Conservation (phyloP, 64 coral and sea anemone species). For the Hydrozoanthus tunicans region DNA sequence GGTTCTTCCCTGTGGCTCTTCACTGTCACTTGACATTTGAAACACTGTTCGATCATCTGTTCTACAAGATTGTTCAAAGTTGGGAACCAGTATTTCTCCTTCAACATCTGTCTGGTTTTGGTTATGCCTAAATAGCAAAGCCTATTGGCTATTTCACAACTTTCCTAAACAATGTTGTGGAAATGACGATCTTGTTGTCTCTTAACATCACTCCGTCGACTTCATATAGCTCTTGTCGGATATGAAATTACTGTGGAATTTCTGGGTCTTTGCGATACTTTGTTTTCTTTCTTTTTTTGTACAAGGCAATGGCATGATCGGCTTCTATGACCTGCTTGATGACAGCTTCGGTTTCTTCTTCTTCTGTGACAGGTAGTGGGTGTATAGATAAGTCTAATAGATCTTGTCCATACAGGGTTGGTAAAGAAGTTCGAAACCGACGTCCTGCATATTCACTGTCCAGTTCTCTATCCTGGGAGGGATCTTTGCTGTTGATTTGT, state of each 20-base stretch:
- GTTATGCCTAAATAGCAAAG: background rate
- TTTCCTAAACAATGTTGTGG: background rate
- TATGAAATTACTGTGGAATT: too few species aligned
- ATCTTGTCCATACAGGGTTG: too few species aligned
- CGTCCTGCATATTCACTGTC: slow-evolving; percentile 53
- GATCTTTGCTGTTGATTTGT: slow-evolving; percentile 1
- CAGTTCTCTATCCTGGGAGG: slow-evolving; percentile 20
- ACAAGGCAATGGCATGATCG: background rate
- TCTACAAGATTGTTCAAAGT: too few species aligned
- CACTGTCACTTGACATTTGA: background rate
- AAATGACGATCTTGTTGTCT: too few species aligned
- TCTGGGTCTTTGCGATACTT: too few species aligned
- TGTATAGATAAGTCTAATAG: too few species aligned
- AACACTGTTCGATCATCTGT: too few species aligned
- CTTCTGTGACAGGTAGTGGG: too few species aligned
- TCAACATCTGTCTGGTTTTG: background rate
- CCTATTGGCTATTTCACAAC: background rate
- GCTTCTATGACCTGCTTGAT: slow-evolving; percentile 19
- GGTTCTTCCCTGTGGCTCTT: background rate
- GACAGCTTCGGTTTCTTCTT: slow-evolving; percentile 3
- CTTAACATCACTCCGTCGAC: too few species aligned
- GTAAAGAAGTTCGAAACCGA: too few species aligned
- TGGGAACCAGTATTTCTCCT: background rate
- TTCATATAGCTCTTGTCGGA: background rate
- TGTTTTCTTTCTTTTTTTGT: slow-evolving; percentile 4